These are phyloP conservation scores for Apotomis betuletana DNA, from an alignment of 2,888 invertebrate genomes.

Conservation along the genomic window DNA sequence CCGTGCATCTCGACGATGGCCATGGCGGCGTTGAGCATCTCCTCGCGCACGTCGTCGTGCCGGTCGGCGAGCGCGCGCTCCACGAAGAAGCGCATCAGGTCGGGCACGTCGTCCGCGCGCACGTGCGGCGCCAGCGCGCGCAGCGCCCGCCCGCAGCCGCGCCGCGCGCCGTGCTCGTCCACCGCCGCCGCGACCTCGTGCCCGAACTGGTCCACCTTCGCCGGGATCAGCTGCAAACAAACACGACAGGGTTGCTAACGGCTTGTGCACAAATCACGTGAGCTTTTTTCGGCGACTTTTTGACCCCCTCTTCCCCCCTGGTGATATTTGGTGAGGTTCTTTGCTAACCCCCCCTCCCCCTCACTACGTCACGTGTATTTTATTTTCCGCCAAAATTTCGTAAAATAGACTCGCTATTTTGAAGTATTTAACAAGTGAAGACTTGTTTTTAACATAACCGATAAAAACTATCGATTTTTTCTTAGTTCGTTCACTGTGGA, in stretches of 20 bases:
- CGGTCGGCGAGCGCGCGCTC: slow-evolving; percentile 94
- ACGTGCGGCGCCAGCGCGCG: slow-evolving; percentile 89
- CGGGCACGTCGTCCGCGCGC: slow-evolving; percentile 86
- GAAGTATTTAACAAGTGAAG: too few species aligned
- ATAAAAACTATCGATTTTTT: too few species aligned
- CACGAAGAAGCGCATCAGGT: slow-evolving; percentile 92
- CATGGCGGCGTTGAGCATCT: slow-evolving; percentile 97
- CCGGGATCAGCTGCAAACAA: slow-evolving; percentile 87
- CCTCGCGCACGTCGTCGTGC: slow-evolving; percentile 90
- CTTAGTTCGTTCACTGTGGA: too few species aligned
- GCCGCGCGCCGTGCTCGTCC: slow-evolving; percentile 95
- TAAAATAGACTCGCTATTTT: too few species aligned
- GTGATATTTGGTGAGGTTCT: too few species aligned
- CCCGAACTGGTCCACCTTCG: slow-evolving; percentile 95
- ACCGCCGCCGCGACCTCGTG: slow-evolving; percentile 92
- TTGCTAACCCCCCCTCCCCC: too few species aligned
- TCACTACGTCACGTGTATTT: too few species aligned
- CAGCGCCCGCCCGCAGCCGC: slow-evolving; percentile 94
- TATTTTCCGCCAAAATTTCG: too few species aligned
- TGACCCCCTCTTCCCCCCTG: too few species aligned
- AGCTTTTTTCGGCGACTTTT: too few species aligned
- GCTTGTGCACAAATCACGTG: too few species aligned
- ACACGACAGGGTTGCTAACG: neutral
- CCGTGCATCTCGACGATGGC: slow-evolving; percentile 96
- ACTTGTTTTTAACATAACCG: too few species aligned